phyloP scores from a whole-genome alignment of 2,888 invertebrate genomes.

The Nephrotoma appendiculata region DNA sequence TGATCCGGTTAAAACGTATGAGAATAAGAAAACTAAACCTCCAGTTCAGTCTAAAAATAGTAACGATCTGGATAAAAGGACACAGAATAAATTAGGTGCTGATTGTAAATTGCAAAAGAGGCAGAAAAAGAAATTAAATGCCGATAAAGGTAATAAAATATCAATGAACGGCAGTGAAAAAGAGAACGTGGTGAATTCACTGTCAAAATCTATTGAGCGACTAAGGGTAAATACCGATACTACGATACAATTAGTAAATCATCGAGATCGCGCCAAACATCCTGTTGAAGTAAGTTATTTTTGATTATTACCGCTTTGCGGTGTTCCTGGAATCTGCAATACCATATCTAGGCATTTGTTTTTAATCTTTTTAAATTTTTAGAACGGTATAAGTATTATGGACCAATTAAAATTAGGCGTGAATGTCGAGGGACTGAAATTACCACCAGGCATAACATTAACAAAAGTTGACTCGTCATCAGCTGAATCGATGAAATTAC shows the following conservation, averaged over 20 bases:
- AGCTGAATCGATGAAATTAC: conserved; percentile 27
- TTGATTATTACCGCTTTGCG: neutral
- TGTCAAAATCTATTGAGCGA: conserved; percentile 12
- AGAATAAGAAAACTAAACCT: neutral
- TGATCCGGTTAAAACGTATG: neutral
- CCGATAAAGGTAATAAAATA: neutral
- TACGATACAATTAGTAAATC: conserved; percentile 10
- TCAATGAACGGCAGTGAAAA: neutral
- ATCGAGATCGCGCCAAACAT: neutral
- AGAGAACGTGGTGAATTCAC: conserved; percentile 7
- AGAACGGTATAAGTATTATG: conserved; percentile 29
- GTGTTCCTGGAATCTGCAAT: neutral
- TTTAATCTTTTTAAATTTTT: neutral
- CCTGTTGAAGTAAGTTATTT: neutral
- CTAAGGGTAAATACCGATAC: conserved; percentile 12
- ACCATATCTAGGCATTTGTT: neutral
- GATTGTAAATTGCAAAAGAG: neutral
- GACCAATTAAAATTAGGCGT: conserved; percentile 32
- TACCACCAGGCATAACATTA: conserved; percentile 70
- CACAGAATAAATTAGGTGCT: neutral
- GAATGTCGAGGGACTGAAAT: conserved; percentile 43
- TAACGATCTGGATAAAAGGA: neutral
- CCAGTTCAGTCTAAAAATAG: neutral
- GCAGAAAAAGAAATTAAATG: neutral
- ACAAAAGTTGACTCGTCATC: conserved; percentile 49